Evolutionary conservation across 2,797 vertebrate genomes (phyloP).

Genomic region (Neoniphon sammara): DNA sequence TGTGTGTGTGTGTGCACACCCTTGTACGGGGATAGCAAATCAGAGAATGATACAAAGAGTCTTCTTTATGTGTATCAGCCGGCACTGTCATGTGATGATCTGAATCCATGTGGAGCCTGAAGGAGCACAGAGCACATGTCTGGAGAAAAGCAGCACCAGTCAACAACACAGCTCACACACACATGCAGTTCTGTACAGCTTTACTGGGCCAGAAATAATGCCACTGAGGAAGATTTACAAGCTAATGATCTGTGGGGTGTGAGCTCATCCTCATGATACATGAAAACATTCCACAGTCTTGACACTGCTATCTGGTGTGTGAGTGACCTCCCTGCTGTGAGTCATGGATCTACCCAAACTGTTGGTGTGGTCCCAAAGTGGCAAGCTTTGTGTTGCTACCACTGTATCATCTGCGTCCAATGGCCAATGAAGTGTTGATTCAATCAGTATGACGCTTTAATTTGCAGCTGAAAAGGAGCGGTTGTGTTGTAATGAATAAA

Average conservation of each 20-base stretch:
- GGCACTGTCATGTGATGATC: constrained; percentile 74
- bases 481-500: constrained; percentile 5
- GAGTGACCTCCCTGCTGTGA: constrained; percentile 56
- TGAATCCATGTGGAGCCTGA: constrained; percentile 68
- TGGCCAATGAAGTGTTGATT: constrained; percentile 46
- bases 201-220: constrained; percentile 35
- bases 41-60: constrained; percentile 68
- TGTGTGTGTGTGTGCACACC: constrained; percentile 6
- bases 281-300: constrained; percentile 61
- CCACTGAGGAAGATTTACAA: constrained; percentile 14
- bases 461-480: constrained; percentile 67
- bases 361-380: constrained; percentile 19
- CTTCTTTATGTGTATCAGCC: constrained; percentile 60
- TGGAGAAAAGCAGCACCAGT: constrained; percentile 27
- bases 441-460: constrained; percentile 42
- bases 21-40: not conserved
- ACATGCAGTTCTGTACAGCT: constrained; percentile 20
- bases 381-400: constrained; percentile 1
- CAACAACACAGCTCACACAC: constrained; percentile 11
- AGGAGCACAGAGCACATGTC: constrained; percentile 50
- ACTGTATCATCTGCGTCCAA: not conserved
- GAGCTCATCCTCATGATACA: constrained; percentile 47
- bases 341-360: constrained; percentile 38
- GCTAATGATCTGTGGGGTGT: constrained; percentile 41
- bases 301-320: constrained; percentile 50